Evolutionary conservation across 2,888 invertebrate species (phyloP), one percentile per base, ranked within the genome.

Genomic region (Tubulanus polymorphus): DNA sequence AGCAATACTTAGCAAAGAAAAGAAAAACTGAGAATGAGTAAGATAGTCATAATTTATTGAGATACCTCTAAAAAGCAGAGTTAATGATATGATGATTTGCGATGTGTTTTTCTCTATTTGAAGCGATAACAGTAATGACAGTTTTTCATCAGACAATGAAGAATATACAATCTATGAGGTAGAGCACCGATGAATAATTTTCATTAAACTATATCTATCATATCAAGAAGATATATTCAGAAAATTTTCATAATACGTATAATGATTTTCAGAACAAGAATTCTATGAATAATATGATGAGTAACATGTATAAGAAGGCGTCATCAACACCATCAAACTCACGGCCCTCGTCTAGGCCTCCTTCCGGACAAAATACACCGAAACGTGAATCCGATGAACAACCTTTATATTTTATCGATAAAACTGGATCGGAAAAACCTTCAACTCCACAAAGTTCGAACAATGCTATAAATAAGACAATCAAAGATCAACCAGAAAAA

Each of bases 241-340:
- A n/a, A n/a, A n/a, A n/a, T n/a, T n/a, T n/a, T n/a, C n/a, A n/a
- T n/a, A n/a, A n/a, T n/a, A n/a, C n/a, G n/a, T n/a, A n/a, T n/a
- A n/a, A n/a, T n/a, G n/a, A n/a, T n/a, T n/a, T 62, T 6, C 57
- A 73, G 73, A 70, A 74, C 46, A 63, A 61, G 6, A 76, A 76
- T 64, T 45, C 65, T 6, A 65, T 73, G 55, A 76, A 75, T 59
- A 67, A 61, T 46, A 65, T 69, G 55, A 68, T 76, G 68, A 63
- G 68, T n/a, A 66, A 64, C 45, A 50, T 75, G 49, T 76, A 76
- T 59, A 65, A 61, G 47, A 64, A 57, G 28, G 61, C 57, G 23
- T 59, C 64, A 10, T 41, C 37, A 55, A 27, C 15, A 55, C 15
- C 12, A 23, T 25, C n/a, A 18, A 25, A n/a, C 23, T 8, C 27